Percentiles rank a stretch among this genome's conserved stretches.
phyloP scores from a whole-genome alignment of 2,797 vertebrate species.

The Choloepus didactylus region DNA sequence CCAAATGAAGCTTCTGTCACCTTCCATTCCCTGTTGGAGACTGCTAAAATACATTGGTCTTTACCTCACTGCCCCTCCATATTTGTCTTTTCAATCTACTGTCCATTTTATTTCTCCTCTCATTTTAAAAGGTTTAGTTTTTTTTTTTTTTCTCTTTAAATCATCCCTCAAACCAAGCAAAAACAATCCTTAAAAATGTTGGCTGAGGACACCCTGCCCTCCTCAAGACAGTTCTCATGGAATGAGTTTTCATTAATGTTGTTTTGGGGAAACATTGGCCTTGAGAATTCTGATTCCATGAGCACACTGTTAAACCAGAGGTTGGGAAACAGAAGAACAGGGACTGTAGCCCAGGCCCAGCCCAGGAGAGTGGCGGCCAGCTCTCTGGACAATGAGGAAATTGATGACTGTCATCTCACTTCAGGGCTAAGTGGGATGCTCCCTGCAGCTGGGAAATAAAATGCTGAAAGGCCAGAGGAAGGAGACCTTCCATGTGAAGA shows the following conservation, averaged over 20 bases:
- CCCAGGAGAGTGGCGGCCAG: not conserved
- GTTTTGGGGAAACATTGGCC: slow-evolving; percentile 54
- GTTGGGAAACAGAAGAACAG: slow-evolving; percentile 47
- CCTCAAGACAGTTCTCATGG: slow-evolving; percentile 50
- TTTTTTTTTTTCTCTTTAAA: too few species aligned
- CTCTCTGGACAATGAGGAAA: slow-evolving; percentile 52
- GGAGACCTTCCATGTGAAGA: not conserved
- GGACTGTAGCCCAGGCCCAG: not conserved
- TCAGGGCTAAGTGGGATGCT: not conserved
- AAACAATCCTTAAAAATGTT: slow-evolving; percentile 35
- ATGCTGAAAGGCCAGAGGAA: slow-evolving; percentile 9
- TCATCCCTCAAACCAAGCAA: slow-evolving; percentile 40
- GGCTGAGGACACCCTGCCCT: not conserved
- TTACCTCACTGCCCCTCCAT: not conserved
- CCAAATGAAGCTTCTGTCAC: not conserved
- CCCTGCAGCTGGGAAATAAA: not conserved
- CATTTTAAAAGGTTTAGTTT: slow-evolving; percentile 18
- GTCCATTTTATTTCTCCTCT: slow-evolving; percentile 42
- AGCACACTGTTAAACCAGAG: slow-evolving; percentile 63
- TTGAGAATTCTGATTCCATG: slow-evolving; percentile 30
- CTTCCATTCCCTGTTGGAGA: not conserved
- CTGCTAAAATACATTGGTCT: not conserved
- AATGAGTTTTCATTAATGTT: slow-evolving; percentile 60
- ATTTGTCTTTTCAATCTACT: slow-evolving; percentile 30
- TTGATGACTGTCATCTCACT: not conserved